Evolutionary conservation across 30 jellyfish, hydroid and myxozoan genomes (phyloP), one percentile per base, ranked within the genome.

Genomic region (Aurelia sp.): DNA sequence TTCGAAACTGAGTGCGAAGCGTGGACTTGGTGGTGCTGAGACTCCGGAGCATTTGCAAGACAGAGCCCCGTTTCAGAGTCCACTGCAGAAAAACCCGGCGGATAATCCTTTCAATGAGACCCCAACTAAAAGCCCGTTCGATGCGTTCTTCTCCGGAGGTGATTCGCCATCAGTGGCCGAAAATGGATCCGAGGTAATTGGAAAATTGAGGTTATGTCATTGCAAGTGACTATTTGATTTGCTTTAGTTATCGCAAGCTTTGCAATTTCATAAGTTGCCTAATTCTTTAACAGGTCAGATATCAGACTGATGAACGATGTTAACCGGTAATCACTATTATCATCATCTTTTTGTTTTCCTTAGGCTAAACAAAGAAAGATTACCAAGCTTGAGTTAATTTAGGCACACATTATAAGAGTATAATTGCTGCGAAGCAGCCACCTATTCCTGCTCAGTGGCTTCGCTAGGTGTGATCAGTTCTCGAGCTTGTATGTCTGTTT

Each of bases 51-150:
- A 13, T 13, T 35, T 82, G 52, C 55, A 40, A 69, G 91, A 82
- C 67, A 57, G 91, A 30, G 85, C 67, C 31, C 79, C 79, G 11
- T 82, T 82, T 52, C 91, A 82, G 62, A 82, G 91, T 51, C 91
- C 91, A 30, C 12, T 82, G 22, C 91, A 82, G 73, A 82, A 70
- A 61, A 61, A 52, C 22, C 91, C 91, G 19, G 76, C 33, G 6
- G 91, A 70, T 11, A 69, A 70, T 55, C 91, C 91, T 15, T 82
- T 82, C 55, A 59, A 66, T 52, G 17, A 50, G 35, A 53, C 69
- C 2, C n/a, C 90, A 13, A 55, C 58, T 44, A 20, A 63, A 21
- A 82, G 67, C 55, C 91, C 91, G 3, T 82, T 82, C 58, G 85
- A 70, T 58, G 70, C 79, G 33, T 71, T 82, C 79, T 82, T 69